Percentiles rank a stretch among this genome's conserved stretches.
Evolutionary conservation across 2,888 invertebrate genomes (phyloP).

Genomic region (Lepas anatifera): DNA sequence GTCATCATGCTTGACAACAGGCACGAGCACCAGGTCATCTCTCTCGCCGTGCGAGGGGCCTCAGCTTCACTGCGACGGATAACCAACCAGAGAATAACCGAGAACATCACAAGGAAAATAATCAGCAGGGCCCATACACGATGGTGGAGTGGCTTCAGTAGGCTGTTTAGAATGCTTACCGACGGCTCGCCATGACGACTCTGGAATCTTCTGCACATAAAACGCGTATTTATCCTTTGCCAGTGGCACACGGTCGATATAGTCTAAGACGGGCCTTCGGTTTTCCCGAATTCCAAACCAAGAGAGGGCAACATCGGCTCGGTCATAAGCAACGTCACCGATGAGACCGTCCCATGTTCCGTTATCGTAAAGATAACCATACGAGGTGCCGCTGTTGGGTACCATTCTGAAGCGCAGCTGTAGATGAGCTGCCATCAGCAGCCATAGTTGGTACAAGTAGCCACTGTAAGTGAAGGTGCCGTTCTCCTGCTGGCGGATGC

Average conservation of each 20-base stretch:
- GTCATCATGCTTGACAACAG: no score
- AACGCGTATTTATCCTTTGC: neutral
- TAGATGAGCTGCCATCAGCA: neutral
- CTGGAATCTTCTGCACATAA: neutral
- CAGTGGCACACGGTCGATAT: neutral
- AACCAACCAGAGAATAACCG: neutral
- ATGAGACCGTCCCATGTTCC: neutral
- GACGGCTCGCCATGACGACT: no score
- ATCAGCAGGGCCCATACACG: neutral
- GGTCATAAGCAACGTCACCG: neutral
- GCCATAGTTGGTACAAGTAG: neutral
- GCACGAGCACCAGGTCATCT: no score
- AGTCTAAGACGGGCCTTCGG: neutral
- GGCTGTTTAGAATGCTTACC: neutral
- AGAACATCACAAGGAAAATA: neutral
- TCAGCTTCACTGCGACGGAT: neutral
- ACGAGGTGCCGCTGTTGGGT: neutral
- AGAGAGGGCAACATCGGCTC: neutral
- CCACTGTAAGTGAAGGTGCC: neutral
- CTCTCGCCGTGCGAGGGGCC: no score
- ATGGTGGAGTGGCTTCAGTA: neutral
- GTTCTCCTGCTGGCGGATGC: neutral
- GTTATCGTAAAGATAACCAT: neutral
- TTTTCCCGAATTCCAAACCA: neutral
- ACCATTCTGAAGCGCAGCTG: neutral